Conservation (phyloP, 2,113 vertebrate species). For the Mixornis gularis region DNA sequence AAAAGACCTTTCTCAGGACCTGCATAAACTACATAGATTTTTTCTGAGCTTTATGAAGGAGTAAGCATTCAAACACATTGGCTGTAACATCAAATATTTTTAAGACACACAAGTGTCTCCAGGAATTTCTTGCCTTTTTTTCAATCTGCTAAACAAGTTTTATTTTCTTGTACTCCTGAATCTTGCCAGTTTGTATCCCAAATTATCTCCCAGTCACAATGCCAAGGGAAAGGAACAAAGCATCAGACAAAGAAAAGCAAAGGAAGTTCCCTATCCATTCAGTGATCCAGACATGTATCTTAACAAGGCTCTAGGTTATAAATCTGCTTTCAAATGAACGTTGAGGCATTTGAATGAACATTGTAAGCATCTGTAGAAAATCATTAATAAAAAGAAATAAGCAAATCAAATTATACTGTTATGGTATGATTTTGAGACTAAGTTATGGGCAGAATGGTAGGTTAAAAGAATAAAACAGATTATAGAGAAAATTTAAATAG, state of each 20-base stretch:
- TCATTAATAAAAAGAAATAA: not conserved
- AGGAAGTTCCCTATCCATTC: not conserved
- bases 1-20: not conserved
- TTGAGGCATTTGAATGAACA: too few relatives aligned
- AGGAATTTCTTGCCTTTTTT: not conserved
- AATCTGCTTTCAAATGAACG: not conserved
- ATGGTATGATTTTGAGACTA: not conserved
- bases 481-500: not conserved
- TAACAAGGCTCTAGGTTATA: not conserved
- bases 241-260: not conserved
- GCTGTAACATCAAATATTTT: not conserved
- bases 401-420: not conserved
- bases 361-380: not conserved
- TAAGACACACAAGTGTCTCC: accelerated
- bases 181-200: not conserved
- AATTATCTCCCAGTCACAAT: not conserved
- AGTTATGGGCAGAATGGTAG: not conserved
- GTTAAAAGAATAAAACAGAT: not conserved
- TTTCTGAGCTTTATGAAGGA: not conserved
- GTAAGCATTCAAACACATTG: not conserved
- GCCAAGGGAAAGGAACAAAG: not conserved
- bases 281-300: not conserved
- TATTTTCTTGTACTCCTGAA: not conserved
- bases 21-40: not conserved
- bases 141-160: not conserved